phyloP scores from a whole-genome alignment of 2,113 vertebrate genomes.

The Zingel zingel region DNA sequence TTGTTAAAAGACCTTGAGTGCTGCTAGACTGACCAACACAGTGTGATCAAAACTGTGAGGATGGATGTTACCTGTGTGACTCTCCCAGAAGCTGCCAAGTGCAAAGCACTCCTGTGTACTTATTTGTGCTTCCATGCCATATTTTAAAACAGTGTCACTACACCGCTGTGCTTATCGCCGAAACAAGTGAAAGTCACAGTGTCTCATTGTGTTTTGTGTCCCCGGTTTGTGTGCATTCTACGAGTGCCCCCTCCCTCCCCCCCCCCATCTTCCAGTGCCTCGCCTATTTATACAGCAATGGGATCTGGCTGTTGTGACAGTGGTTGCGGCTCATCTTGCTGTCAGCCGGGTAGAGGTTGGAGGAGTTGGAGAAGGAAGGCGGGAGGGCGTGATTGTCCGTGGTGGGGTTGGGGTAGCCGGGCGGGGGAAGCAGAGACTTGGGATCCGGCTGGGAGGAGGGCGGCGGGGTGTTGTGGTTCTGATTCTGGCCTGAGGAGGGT shows the following conservation, averaged over 20 bases:
- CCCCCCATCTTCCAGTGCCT: neutral
- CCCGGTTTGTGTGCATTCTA: constrained; percentile 21
- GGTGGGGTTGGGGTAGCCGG: constrained; percentile 85
- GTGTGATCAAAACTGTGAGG: constrained; percentile 58
- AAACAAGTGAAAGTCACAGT: constrained; percentile 73
- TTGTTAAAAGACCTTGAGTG: constrained; percentile 16
- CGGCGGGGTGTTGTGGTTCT: constrained; percentile 82
- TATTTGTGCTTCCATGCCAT: constrained; percentile 50
- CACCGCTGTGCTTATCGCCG: constrained; percentile 48
- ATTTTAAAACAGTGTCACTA: constrained; percentile 41
- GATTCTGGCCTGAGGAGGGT: constrained; percentile 83
- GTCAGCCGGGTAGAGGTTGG: constrained; percentile 88
- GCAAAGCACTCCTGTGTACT: constrained; percentile 31
- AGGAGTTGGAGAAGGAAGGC: constrained; percentile 86
- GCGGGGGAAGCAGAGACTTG: constrained; percentile 84
- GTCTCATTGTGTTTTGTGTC: constrained; percentile 57
- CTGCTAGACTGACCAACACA: constrained; percentile 39
- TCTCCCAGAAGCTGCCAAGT: constrained; percentile 40
- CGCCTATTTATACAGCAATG: constrained; percentile 90
- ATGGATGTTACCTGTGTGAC: constrained; percentile 43
- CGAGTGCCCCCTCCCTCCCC: neutral
- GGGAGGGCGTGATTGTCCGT: constrained; percentile 84
- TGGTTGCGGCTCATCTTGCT: constrained; percentile 91
- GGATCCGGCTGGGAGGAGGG: constrained; percentile 78
- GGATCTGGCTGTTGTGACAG: constrained; percentile 93